Percentiles rank a stretch among this genome's conserved stretches.
Conservation (phyloP, 2,113 vertebrate species). For the Rhabdornis inornatus region DNA sequence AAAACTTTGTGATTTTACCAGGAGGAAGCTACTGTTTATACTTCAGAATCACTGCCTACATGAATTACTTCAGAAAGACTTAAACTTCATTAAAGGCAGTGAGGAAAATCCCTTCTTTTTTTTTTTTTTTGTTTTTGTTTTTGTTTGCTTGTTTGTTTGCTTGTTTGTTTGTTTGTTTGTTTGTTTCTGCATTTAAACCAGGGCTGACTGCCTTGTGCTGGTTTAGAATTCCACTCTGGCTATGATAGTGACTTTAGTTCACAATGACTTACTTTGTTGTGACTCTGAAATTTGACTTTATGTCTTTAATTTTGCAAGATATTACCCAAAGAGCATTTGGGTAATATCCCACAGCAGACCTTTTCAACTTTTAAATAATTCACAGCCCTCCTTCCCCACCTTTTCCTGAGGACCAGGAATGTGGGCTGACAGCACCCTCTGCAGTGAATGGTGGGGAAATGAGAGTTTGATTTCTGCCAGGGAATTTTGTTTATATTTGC, state of each 20-base stretch:
- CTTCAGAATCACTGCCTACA: background rate
- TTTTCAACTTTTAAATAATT: background rate
- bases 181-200: background rate
- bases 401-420: background rate
- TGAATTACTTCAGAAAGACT: background rate
- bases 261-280: rapidly evolving
- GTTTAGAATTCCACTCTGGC: background rate
- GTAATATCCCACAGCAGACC: background rate
- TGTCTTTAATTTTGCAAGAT: background rate
- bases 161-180: background rate
- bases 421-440: slow-evolving; percentile 46
- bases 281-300: background rate
- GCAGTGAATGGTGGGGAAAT: background rate
- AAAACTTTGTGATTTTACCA: background rate
- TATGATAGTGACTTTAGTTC: background rate
- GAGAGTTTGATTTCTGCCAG: background rate
- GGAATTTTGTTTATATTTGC: background rate
- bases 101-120: background rate
- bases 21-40: background rate
- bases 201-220: background rate
- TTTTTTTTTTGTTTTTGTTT: background rate
- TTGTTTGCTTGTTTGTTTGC: background rate
- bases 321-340: background rate
- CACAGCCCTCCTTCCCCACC: background rate
- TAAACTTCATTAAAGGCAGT: background rate